Conservation (phyloP, 1,140 invertebrate genomes). For the Brachionus koreanus region DNA sequence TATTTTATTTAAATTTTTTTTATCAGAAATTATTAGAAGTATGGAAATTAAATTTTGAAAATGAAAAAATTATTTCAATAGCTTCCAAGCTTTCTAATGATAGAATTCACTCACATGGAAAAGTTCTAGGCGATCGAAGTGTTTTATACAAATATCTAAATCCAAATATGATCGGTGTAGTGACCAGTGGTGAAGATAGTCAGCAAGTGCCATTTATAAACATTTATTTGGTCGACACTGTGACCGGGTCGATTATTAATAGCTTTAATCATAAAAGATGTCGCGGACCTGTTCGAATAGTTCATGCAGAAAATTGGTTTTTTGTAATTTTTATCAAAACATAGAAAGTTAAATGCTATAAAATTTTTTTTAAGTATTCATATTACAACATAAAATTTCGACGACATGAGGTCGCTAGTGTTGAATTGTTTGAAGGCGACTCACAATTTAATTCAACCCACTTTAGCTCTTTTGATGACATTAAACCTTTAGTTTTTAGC, state of each 20-base stretch:
- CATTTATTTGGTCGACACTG: conserved; percentile 80
- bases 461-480: conserved; percentile 75
- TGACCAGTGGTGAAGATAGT: conserved; percentile 72
- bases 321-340: conserved; percentile 59
- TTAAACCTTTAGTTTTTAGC: conserved; percentile 59
- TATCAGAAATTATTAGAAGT: background rate
- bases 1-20: background rate
- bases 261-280: conserved; percentile 70
- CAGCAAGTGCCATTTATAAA: conserved; percentile 64
- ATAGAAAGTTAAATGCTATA: conserved; percentile 52
- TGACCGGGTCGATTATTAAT: conserved; percentile 69
- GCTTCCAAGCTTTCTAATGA: conserved; percentile 61
- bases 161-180: conserved; percentile 85
- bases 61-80: conserved; percentile 21
- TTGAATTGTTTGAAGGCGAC: conserved; percentile 92
- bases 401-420: conserved; percentile 79
- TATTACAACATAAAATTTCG: conserved; percentile 89
- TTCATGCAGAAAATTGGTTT: conserved; percentile 95
- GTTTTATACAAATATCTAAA: conserved; percentile 98
- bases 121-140: conserved; percentile 86
- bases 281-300: conserved; percentile 75
- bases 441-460: conserved; percentile 75
- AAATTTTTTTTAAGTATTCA: conserved; percentile 65
- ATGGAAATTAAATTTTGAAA: conserved; percentile 17
- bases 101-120: conserved; percentile 88